These are phyloP conservation scores for Drosophila limbata DNA, from an alignment of 2,888 invertebrate species.

Conservation along the genomic window DNA sequence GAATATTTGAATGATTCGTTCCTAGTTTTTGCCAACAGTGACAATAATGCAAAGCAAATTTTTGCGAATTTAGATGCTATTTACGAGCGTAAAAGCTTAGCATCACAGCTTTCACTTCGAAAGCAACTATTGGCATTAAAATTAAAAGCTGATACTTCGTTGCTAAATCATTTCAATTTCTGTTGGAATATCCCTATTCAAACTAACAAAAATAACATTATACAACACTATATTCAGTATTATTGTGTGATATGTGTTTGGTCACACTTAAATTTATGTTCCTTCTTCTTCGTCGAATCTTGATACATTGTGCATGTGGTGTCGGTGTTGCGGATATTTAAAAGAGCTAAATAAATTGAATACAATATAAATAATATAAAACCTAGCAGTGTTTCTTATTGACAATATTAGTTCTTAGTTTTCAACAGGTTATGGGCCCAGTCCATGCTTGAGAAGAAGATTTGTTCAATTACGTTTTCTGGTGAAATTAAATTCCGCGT, in stretches of 20 bases:
- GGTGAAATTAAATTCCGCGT: not conserved
- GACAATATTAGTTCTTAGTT: no score
- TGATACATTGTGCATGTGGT: no score
- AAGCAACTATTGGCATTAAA: not conserved
- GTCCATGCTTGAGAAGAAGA: not conserved
- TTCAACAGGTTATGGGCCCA: slow-evolving; percentile 2
- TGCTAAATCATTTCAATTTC: not conserved
- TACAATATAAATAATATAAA: no score
- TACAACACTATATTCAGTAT: no score
- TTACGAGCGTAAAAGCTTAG: slow-evolving; percentile 3
- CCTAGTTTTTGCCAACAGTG: not conserved
- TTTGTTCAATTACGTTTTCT: not conserved
- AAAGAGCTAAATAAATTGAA: no score
- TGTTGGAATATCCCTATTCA: no score
- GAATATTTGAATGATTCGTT: slow-evolving; percentile 3
- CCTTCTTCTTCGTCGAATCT: no score
- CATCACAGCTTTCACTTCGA: not conserved
- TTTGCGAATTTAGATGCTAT: slow-evolving; percentile 7
- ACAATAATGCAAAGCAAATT: not conserved
- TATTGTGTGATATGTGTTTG: no score
- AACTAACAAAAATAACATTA: no score
- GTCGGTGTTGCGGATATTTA: no score
- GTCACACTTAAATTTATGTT: no score
- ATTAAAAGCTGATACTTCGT: slow-evolving; percentile 5
- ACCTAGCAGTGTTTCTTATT: no score